phyloP scores from a whole-genome alignment of 2,888 invertebrate genomes.

The Tricholauxania praeusta region DNA sequence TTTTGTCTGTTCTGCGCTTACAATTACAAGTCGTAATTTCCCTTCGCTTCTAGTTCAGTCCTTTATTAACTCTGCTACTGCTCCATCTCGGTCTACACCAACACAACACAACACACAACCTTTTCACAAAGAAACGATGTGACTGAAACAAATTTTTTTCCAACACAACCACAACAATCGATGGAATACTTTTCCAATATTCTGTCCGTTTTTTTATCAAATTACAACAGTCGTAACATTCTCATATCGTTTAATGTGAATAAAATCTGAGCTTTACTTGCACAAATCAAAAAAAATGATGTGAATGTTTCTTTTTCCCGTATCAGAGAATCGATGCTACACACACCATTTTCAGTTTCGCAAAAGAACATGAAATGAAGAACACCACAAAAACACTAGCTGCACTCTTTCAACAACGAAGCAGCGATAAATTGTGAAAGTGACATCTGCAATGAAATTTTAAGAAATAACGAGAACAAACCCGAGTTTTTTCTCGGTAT shows the following conservation, averaged over 20 bases:
- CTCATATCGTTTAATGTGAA: no score
- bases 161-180: neutral
- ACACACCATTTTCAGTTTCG: slow-evolving; percentile 46
- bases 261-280: no score
- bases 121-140: slow-evolving; percentile 33
- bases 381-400: slow-evolving; percentile 25
- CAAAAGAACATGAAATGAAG: slow-evolving; percentile 46
- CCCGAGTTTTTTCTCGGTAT: no score
- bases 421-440: no score
- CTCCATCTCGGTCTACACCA: slow-evolving; percentile 7
- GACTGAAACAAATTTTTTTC: neutral
- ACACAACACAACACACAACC: neutral
- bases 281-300: no score
- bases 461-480: no score
- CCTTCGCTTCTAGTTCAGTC: slow-evolving; percentile 14
- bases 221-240: no score
- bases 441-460: no score
- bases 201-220: neutral
- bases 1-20: neutral
- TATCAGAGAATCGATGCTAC: slow-evolving; percentile 38
- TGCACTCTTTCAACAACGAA: no score
- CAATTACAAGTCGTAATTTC: slow-evolving; percentile 6
- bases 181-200: slow-evolving; percentile 7
- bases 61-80: neutral
- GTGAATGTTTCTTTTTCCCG: slow-evolving; percentile 11